Base-by-base conservation (phyloP, 2,113 vertebrate species). In the Syngnathoides biaculeatus region DNA sequence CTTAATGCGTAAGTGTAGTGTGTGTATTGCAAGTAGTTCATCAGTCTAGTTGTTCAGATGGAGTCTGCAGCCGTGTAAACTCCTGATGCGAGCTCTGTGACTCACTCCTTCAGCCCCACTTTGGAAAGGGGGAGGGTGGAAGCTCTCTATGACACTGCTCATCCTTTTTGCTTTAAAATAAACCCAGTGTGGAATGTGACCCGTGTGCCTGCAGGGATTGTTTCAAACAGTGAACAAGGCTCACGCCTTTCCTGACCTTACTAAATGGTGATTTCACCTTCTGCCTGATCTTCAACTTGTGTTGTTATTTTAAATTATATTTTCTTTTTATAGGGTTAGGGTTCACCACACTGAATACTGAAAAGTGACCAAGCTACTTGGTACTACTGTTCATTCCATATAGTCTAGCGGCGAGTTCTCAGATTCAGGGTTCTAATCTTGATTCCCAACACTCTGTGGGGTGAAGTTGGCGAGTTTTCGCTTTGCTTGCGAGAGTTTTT, bases 91-190 rank as follows among this genome's bases (percentile, higher is more conserved):
- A 75, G 64, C 72, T 61, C 48, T 83, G 77, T 80, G 84, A 86
- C 72, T 42, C 56, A n/a, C 45, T 74, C 76, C 39, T 66, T 59
- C 58, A 69, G 73, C 63, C 57, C 19, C 57, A 38, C 57, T 74
- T 76, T 67, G 70, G 58, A 22, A 53, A 47, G 75, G 80, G 82
- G 82, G 83, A 79, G 71, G 77, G 80, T 58, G 52, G 55, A 66
- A 63, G 52, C 62, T 67, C 69, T 62, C 39, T 70, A 61, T 17
- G 67, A 75, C 71, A 62, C 79, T 82, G 77, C 77, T 86, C 87
- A 85, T 89, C 85, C 72, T 87, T 86, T 80, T 77, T 74, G 64
- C 84, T 86, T 85, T 91, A 89, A 90, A 91, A 86, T 90, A 87
- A 88, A 85, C 86, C 73, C 48, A 65, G 69, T 71, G 84, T 86